These are phyloP conservation scores for Daktulosphaira vitifoliae DNA, from an alignment of 1,140 invertebrate genomes.

Conservation along the genomic window DNA sequence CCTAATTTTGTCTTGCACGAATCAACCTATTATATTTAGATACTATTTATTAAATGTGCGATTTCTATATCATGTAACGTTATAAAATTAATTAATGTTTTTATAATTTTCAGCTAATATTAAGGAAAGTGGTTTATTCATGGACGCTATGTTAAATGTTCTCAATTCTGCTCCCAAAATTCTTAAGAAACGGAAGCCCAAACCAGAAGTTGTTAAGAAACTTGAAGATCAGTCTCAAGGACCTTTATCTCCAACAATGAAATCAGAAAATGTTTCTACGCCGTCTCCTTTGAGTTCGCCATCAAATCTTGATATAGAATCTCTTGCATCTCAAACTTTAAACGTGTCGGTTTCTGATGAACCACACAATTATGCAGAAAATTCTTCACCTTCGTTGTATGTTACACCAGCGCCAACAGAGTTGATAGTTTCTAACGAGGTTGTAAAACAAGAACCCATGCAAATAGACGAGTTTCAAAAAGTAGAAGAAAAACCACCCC, in stretches of 20 bases:
- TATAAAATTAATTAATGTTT: no score
- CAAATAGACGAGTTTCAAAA: background rate
- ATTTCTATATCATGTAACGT: no score
- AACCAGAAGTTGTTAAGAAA: constrained; percentile 5
- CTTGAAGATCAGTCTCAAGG: background rate
- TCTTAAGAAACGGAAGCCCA: constrained; percentile 15
- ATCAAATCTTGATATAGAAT: constrained; percentile 13
- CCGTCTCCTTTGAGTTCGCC: constrained; percentile 14
- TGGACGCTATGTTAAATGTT: constrained; percentile 24
- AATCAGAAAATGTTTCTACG: background rate
- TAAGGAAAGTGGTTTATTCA: constrained; percentile 18
- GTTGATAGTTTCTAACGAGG: no score
- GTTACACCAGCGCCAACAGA: background rate
- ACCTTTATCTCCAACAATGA: background rate
- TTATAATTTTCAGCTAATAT: constrained; percentile 15
- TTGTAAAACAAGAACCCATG: background rate
- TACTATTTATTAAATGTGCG: no score
- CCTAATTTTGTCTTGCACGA: no score
- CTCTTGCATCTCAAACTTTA: background rate
- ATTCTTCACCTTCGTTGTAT: background rate
- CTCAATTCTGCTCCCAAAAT: constrained; percentile 18
- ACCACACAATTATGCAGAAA: background rate
- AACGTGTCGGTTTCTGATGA: background rate
- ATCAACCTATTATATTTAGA: no score
- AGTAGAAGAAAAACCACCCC: constrained; percentile 21